Evolutionary conservation across 2,113 vertebrate genomes (phyloP).

Genomic region (Ptyas mucosa): DNA sequence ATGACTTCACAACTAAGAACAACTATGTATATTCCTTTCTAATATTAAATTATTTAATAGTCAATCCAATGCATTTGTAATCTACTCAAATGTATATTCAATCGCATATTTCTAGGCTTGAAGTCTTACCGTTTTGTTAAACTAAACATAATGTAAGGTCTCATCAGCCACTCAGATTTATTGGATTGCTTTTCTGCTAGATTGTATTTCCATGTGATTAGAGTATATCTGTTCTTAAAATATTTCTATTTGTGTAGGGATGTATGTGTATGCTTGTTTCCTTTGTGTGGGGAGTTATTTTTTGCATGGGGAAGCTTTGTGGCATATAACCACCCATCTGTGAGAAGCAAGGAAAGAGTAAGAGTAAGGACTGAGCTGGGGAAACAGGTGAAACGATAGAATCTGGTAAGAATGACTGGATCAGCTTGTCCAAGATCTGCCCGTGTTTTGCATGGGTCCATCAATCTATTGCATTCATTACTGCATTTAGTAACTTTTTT

Average conservation of each 20-base stretch:
- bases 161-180: not conserved
- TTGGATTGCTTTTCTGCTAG: not conserved
- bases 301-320: not conserved
- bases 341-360: not conserved
- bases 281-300: not conserved
- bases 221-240: not conserved
- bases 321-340: not conserved
- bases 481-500: not conserved
- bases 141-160: not conserved
- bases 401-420: not conserved
- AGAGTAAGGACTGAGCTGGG: not conserved
- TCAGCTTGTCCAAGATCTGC: not conserved
- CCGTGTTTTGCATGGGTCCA: not conserved
- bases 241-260: not conserved
- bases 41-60: not conserved
- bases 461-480: not conserved
- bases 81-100: not conserved
- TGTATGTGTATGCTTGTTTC: not conserved
- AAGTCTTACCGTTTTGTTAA: not conserved
- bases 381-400: not conserved
- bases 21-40: no score
- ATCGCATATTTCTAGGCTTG: not conserved
- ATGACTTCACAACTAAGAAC: no score
- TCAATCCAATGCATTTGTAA: not conserved
- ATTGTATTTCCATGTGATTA: not conserved